Evolutionary conservation across 2,888 invertebrate genomes (phyloP), one percentile per base, ranked within the genome.

Genomic region (Cistogaster globosa): DNA sequence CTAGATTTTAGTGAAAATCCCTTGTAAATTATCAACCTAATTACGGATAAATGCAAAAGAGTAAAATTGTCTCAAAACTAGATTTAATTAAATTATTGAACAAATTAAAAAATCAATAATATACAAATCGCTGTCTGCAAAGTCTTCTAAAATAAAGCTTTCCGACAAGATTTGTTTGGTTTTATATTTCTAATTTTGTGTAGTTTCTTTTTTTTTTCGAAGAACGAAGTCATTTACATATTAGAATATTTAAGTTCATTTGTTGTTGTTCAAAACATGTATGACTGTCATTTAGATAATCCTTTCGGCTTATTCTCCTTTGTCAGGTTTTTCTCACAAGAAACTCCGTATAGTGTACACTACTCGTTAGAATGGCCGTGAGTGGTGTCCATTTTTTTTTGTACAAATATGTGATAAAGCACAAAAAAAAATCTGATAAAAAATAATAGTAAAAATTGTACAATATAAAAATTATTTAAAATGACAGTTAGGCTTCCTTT

Each of bases 281-380:
- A 84, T 77, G 80, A 72, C 72, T 76, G 81, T 84, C 84, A 84
- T 84, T 77, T 84, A 77, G 76, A 76, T 81, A 77, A 84, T 84
- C 84, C 84, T 77, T 76, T 84, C 53, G 57, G 26, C 58, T 53
- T 57, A 68, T 32, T 32, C 58, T 75, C 20, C n/a, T 6, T 60
- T 60, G n/a, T 20, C 60, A 38, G 20, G 32, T 71, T 77, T 58
- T 57, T 4, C 16, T 26, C 72, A 32, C 12, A 60, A 79, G 72
- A 72, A 48, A 65, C 1, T 11, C 38, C 51, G 38, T 57, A 12
- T 36, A 22, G 12, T 22, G 62, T 22, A 36, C 36, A 42, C 4
- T 26, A 2, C 9, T 42, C 32, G 45, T 26, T 11, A 58, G 20
- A n/a, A 12, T 51, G 51, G 48, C 16, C 65, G 20, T 74, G 63